These are phyloP conservation scores for Hedya salicella DNA, from an alignment of 2,888 invertebrate species.

Conservation along the genomic window DNA sequence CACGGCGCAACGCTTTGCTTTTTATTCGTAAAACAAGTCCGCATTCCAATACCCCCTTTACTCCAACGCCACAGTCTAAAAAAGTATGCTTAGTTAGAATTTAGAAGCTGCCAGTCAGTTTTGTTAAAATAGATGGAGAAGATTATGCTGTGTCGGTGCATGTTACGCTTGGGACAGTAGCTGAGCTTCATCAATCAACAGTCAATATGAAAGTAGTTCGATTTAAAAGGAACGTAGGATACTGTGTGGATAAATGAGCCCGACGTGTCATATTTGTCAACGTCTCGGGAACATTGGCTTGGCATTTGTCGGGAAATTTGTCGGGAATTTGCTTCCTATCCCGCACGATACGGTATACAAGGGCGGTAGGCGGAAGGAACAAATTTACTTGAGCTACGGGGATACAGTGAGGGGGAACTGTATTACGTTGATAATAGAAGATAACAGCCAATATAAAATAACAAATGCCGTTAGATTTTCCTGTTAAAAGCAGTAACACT, in stretches of 20 bases:
- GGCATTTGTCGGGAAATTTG: conserved; percentile 57
- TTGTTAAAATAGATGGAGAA: conserved; percentile 12
- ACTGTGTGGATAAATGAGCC: conserved; percentile 45
- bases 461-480: too few relatives aligned
- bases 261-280: conserved; percentile 63
- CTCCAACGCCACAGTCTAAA: conserved; percentile 14
- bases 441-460: too few relatives aligned
- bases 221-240: conserved; percentile 53
- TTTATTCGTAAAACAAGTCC: conserved; percentile 49
- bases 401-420: background rate
- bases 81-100: background rate
- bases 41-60: background rate
- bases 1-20: conserved; percentile 52
- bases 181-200: conserved; percentile 59
- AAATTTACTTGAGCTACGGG: background rate
- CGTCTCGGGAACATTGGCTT: conserved; percentile 55
- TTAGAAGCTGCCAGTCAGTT: background rate
- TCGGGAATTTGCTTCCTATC: conserved; percentile 46
- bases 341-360: conserved; percentile 38
- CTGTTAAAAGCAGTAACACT: too few relatives aligned
- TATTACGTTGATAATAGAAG: background rate
- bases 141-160: conserved; percentile 43
- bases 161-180: conserved; percentile 42
- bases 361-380: conserved; percentile 8
- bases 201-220: conserved; percentile 58